These are phyloP conservation scores for Neocloeon triangulifer DNA, from an alignment of 1,140 invertebrate genomes.

Conservation along the genomic window DNA sequence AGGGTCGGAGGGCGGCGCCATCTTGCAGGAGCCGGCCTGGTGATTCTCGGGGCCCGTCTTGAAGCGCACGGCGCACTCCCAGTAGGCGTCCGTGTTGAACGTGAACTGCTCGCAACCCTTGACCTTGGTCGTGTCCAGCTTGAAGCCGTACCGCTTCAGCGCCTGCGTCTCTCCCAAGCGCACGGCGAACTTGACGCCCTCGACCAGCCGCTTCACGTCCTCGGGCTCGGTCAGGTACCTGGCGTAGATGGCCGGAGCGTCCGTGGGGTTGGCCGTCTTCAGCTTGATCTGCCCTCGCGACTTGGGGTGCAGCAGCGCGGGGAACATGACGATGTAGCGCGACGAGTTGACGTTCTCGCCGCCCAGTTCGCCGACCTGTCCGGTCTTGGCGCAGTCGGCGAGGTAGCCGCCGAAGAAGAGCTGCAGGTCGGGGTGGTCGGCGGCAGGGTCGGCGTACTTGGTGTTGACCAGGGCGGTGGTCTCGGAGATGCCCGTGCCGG, in stretches of 20 bases:
- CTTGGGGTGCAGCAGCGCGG: conserved; percentile 50
- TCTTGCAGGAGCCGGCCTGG: conserved; percentile 59
- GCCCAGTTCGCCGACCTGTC: conserved; percentile 25
- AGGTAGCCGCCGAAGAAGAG: conserved; percentile 49
- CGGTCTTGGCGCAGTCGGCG: conserved; percentile 57
- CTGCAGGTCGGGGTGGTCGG: conserved; percentile 65
- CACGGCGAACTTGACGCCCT: conserved; percentile 49
- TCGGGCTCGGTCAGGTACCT: conserved; percentile 57
- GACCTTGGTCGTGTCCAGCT: conserved; percentile 41
- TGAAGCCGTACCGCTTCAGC: conserved; percentile 36
- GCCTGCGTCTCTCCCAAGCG: conserved; percentile 38
- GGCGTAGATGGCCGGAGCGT: conserved; percentile 60
- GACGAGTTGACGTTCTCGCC: conserved; percentile 16
- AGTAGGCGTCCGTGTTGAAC: conserved; percentile 54
- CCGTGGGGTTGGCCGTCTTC: conserved; percentile 46
- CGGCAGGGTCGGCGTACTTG: conserved; percentile 44
- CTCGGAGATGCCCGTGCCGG: conserved; percentile 57
- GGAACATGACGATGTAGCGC: conserved; percentile 33
- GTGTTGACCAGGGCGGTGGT: conserved; percentile 63
- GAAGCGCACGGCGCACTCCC: conserved; percentile 51
- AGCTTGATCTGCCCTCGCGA: conserved; percentile 54
- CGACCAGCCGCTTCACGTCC: conserved; percentile 46
- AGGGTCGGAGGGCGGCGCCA: conserved; percentile 44
- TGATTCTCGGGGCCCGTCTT: conserved; percentile 65
- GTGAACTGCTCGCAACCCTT: conserved; percentile 43